phyloP scores from a whole-genome alignment of 2,113 vertebrate genomes.

The Salvelinus fontinalis region DNA sequence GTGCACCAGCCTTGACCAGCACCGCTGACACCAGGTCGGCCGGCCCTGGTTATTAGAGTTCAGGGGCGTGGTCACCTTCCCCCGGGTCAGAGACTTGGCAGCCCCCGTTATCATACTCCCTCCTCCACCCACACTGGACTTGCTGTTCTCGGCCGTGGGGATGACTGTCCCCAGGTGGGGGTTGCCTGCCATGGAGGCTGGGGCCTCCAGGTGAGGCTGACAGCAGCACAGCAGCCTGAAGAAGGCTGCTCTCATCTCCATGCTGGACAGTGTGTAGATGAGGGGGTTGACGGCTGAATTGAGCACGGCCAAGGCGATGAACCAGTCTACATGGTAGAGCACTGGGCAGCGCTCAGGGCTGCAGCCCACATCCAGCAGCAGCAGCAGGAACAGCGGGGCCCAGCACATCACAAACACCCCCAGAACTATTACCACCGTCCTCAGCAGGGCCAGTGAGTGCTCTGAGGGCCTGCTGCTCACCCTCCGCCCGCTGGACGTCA shows the following conservation, averaged over 20 bases:
- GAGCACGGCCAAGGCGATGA: slow-evolving; percentile 76
- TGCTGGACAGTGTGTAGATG: slow-evolving; percentile 78
- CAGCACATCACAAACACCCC: slow-evolving; percentile 77
- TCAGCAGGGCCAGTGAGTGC: slow-evolving; percentile 71
- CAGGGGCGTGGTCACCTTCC: slow-evolving; percentile 44
- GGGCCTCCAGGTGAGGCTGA: slow-evolving; percentile 50
- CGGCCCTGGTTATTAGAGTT: slow-evolving; percentile 65
- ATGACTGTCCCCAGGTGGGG: slow-evolving; percentile 57
- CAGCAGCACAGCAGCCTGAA: slow-evolving; percentile 73
- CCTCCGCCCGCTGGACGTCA: slow-evolving; percentile 75
- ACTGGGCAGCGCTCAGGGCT: slow-evolving; percentile 64
- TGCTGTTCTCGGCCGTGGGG: slow-evolving; percentile 74
- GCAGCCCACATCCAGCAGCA: slow-evolving; percentile 77
- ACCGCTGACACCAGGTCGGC: slow-evolving; percentile 74
- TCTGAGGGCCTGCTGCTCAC: slow-evolving; percentile 74
- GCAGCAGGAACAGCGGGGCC: slow-evolving; percentile 74
- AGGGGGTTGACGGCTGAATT: slow-evolving; percentile 80
- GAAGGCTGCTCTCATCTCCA: slow-evolving; percentile 76
- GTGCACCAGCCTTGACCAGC: slow-evolving; percentile 71
- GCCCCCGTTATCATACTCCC: slow-evolving; percentile 40
- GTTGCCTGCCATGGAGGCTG: slow-evolving; percentile 34
- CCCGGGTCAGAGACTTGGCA: slow-evolving; percentile 44
- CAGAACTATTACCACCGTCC: slow-evolving; percentile 77
- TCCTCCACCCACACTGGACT: slow-evolving; percentile 63
- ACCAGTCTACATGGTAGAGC: slow-evolving; percentile 77